Base-by-base conservation (phyloP, 2,113 vertebrate genomes). In the Conger conger region DNA sequence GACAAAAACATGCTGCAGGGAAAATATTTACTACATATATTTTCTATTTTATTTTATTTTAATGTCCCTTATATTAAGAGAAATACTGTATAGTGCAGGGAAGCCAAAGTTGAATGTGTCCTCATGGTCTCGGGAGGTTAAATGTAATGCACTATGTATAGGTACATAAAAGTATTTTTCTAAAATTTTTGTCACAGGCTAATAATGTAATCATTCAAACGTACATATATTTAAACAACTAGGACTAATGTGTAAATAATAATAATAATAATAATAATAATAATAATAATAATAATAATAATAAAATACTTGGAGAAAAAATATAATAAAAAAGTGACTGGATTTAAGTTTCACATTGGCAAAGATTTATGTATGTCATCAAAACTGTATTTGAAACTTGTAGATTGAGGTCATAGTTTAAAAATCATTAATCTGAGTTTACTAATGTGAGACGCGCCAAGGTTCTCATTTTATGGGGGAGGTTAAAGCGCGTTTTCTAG, bases 401-500 rank as follows among this genome's bases (percentile, higher is more conserved):
- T 20, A 57, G 54, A 57, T 57, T 57, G 54, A 27, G 18, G 57
- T 63, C 18, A 63, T 63, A 18, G 23, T 2, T 23, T 5, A 0
- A 63, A 33, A 73, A 73, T 73, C 8, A 73, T 73, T 73, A 8
- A 73, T 73, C n/a, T 33, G n/a, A 13, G 23, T 73, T 73, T 27
- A 9, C 11, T 38, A 82, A 83, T 76, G 82, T 45, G 63, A 83
- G 16, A n/a, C 68, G 37, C 82, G 23, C 82, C 57, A 76, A 54
- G 17, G 17, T 50, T 57, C 63, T 38, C 36, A 76, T 83, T 83
- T 82, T 76, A 60, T 83, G 82, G 82, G 63, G 57, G 82, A 37
- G 54, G 36, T 57, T 76, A 63, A 84, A 79, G 53, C 42, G 37
- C 86, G 60, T 92, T 92, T 93, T 89, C 88, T 92, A 91, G 90